Percentiles rank a stretch among this genome's conserved stretches.
These are phyloP conservation scores for Cyrtonyx montezumae DNA, from an alignment of 2,113 vertebrate species.

Conservation along the genomic window DNA sequence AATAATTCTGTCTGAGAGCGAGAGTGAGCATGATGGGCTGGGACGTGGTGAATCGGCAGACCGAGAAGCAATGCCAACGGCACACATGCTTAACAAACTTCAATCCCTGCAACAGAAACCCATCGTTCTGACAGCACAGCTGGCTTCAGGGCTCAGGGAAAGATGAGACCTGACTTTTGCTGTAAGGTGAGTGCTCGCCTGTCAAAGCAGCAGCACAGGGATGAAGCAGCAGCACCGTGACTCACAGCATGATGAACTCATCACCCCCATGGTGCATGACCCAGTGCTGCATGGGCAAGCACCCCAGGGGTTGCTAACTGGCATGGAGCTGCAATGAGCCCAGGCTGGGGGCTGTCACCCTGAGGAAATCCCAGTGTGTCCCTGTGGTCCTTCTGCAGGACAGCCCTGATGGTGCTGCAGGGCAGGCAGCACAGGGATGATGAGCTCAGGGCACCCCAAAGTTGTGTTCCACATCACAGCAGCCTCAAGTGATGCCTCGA, in stretches of 20 bases:
- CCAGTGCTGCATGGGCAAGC: neutral
- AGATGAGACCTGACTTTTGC: neutral
- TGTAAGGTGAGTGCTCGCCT: neutral
- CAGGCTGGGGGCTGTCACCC: neutral
- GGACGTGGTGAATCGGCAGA: neutral
- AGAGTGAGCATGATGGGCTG: neutral
- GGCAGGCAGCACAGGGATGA: neutral
- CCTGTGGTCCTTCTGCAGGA: rapidly evolving
- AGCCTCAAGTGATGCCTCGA: neutral
- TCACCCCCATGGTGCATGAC: neutral
- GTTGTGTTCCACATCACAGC: neutral
- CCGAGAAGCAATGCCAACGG: neutral
- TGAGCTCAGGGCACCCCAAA: neutral
- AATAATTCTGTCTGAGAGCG: neutral
- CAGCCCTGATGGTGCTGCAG: neutral
- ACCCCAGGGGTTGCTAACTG: rapidly evolving
- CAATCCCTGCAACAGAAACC: neutral
- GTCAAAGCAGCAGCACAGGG: neutral
- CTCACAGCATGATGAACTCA: rapidly evolving
- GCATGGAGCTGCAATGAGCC: neutral
- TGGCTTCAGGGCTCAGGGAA: neutral
- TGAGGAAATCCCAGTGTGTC: neutral
- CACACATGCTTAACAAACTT: neutral
- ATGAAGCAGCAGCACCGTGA: neutral
- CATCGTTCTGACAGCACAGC: neutral